Conservation (phyloP, 2,113 vertebrate species). For the Hipposideros armiger region DNA sequence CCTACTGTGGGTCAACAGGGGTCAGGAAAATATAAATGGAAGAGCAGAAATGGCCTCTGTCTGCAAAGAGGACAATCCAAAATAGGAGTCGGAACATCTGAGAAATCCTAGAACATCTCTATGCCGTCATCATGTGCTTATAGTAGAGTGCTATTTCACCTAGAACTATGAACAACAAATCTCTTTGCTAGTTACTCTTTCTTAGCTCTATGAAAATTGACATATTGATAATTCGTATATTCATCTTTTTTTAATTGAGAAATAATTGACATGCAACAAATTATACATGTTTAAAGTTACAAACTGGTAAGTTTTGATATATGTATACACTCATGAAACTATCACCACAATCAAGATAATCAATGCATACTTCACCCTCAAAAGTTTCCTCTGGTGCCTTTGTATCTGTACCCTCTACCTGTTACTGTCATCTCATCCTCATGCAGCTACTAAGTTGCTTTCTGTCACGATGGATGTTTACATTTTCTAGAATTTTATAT, state of each 20-base stretch:
- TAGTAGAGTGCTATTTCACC: neutral
- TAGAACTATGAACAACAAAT: neutral
- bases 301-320: neutral
- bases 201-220: neutral
- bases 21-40: neutral
- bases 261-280: neutral
- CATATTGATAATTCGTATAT: neutral
- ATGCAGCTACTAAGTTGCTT: neutral
- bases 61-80: neutral
- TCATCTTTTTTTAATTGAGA: neutral
- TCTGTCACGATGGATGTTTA: neutral
- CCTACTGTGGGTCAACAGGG: neutral
- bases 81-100: neutral
- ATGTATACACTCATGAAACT: neutral
- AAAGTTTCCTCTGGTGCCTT: neutral
- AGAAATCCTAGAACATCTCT: neutral
- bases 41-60: neutral
- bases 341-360: neutral
- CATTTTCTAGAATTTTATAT: neutral
- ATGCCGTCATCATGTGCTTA: neutral
- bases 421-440: neutral
- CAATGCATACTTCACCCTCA: neutral
- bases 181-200: neutral
- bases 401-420: neutral
- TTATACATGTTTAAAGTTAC: neutral